Evolutionary conservation across 1,140 invertebrate genomes (phyloP).

Genomic region (Pogonognathellus flavescens): DNA sequence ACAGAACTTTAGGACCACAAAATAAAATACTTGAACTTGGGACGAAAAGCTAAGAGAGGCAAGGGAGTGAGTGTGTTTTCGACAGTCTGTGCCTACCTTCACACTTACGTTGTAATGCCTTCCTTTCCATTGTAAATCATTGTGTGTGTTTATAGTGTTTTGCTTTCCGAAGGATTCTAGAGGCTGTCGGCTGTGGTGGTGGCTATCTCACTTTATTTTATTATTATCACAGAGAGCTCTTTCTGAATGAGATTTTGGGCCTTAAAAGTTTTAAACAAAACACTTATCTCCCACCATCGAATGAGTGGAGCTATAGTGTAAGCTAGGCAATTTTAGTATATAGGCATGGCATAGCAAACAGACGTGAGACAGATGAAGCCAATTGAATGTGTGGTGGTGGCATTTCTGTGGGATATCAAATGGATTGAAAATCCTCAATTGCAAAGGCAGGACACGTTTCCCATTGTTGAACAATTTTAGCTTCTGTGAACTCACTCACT

Average conservation of each 20-base stretch:
- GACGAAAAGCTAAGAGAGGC: background rate
- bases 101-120: background rate
- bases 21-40: constrained; percentile 2
- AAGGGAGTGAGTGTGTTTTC: too few relatives aligned
- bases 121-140: background rate
- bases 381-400: background rate
- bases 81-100: background rate
- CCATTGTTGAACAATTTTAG: background rate
- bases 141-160: background rate
- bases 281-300: background rate
- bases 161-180: too few relatives aligned
- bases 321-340: too few relatives aligned
- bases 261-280: constrained; percentile 3
- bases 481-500: constrained; percentile 16
- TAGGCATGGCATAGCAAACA: too few relatives aligned
- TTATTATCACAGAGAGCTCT: too few relatives aligned
- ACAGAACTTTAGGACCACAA: background rate
- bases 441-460: constrained; percentile 13
- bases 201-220: too few relatives aligned
- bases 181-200: too few relatives aligned
- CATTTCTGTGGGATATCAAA: constrained; percentile 32
- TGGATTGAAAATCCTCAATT: constrained; percentile 23
- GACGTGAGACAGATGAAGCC: too few relatives aligned
- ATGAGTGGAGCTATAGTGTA: background rate
- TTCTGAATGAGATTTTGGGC: background rate